Conservation (phyloP, 2,888 invertebrate genomes). For the Leptura quadrifasciata region DNA sequence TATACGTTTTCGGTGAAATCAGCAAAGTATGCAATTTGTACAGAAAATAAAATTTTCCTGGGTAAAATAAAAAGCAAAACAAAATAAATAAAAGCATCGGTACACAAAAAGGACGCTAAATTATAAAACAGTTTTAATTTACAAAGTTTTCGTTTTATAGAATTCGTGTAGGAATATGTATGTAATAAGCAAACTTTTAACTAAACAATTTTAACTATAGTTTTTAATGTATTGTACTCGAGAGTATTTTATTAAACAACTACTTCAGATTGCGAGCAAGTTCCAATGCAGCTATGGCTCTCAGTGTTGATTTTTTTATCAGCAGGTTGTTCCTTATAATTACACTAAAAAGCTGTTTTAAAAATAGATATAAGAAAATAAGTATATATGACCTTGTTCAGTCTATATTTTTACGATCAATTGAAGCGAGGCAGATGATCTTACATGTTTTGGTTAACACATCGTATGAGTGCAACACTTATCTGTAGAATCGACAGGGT, state of each 20-base stretch:
- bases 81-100: neutral
- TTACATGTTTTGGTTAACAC: too few species aligned
- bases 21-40: neutral
- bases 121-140: constrained; percentile 61
- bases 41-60: neutral
- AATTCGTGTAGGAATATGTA: constrained; percentile 61
- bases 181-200: constrained; percentile 63
- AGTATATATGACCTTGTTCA: too few species aligned
- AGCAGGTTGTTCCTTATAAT: too few species aligned
- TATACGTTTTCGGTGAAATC: neutral
- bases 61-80: constrained; percentile 2
- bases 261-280: constrained; percentile 51
- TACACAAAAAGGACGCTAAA: constrained; percentile 23
- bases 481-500: too few species aligned
- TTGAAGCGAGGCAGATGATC: too few species aligned
- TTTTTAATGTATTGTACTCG: constrained; percentile 64
- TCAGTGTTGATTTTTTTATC: neutral
- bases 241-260: constrained; percentile 63
- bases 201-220: constrained; percentile 61
- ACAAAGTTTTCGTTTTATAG: constrained; percentile 60
- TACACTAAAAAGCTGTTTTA: too few species aligned
- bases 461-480: too few species aligned
- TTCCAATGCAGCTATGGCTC: neutral
- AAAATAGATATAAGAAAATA: too few species aligned
- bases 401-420: too few species aligned